Evolutionary conservation across 37 sponge, comb jelly and placozoan species (phyloP), one percentile per base, ranked within the genome.

Genomic region (Aphrocallistes beatrix): DNA sequence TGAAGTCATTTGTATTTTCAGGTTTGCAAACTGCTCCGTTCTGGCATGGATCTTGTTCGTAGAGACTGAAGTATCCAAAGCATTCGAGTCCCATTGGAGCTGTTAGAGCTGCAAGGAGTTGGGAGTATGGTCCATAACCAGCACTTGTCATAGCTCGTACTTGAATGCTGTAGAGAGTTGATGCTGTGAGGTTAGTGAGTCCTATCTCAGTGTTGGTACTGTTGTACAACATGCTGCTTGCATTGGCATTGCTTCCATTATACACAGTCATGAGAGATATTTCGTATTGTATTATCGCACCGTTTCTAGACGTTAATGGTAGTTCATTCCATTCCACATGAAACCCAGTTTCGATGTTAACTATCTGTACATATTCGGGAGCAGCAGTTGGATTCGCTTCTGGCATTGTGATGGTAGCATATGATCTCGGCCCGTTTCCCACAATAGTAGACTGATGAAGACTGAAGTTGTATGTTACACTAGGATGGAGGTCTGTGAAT

Each of bases 241-340:
- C n/a, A n/a, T n/a, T n/a, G n/a, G n/a, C n/a, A n/a, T n/a, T n/a
- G n/a, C n/a, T n/a, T n/a, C n/a, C n/a, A n/a, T n/a, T n/a, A 6
- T 19, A 60, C 34, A 60, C 34, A 28, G 34, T 32, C n/a, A 30
- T 60, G 25, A 60, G 75, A 6, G 34, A 60, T 60, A 28, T 28
- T 6, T 60, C 32, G 34, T 60, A 60, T 3, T 25, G 75, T 32
- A 28, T 32, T 60, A 60, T 60, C n/a, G 10, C 75, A 60, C 75
- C 75, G n/a, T 60, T 60, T 60, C 75, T 60, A 60, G 25, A 8
- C n/a, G 10, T 30, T 60, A 60, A 32, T 6, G 75, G 34, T 60
- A 60, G 34, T 60, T 60, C 75, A 28, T 60, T 60, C 75, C 75
- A 60, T 60, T 60, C 75, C 25, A 60, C 75, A 60, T 60, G 75